These are phyloP conservation scores for Psittacula derbiana DNA, from an alignment of 2,797 vertebrate genomes.

Conservation along the genomic window DNA sequence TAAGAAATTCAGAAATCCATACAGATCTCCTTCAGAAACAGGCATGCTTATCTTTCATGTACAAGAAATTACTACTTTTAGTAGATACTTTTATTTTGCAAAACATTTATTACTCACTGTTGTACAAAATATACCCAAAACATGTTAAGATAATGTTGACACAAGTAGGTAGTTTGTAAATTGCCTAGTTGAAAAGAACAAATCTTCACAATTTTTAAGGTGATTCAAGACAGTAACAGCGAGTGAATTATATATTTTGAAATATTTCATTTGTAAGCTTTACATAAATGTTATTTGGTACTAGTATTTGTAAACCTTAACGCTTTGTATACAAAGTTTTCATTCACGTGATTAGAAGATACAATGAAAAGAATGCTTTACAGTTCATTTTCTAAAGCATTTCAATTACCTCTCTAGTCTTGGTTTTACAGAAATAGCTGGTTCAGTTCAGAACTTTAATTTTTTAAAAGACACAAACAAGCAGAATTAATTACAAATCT, in stretches of 20 bases:
- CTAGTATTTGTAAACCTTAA: slow-evolving; percentile 28
- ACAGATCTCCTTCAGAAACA: neutral
- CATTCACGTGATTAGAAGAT: neutral
- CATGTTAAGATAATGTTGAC: slow-evolving; percentile 11
- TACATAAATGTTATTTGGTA: neutral
- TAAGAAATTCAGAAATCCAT: neutral
- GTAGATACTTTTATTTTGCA: slow-evolving; percentile 57
- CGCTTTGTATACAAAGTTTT: neutral
- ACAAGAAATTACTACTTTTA: neutral
- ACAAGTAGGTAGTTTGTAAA: neutral
- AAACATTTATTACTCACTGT: slow-evolving; percentile 57
- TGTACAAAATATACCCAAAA: slow-evolving; percentile 56
- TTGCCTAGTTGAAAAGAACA: neutral
- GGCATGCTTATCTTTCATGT: neutral
- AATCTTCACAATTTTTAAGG: slow-evolving; percentile 19
- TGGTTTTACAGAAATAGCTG: neutral
- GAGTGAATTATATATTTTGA: neutral
- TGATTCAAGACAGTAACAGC: slow-evolving; percentile 16
- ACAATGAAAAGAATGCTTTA: neutral
- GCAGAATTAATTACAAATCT: neutral
- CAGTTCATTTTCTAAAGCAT: neutral
- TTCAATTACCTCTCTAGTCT: neutral
- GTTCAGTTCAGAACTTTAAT: neutral
- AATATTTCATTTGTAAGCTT: neutral
- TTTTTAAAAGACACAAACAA: neutral